A percentile compares a stretch with the other conserved stretches of the same genome.
Conservation (phyloP, 2,113 vertebrate genomes). For the Oenanthe oenanthe region DNA sequence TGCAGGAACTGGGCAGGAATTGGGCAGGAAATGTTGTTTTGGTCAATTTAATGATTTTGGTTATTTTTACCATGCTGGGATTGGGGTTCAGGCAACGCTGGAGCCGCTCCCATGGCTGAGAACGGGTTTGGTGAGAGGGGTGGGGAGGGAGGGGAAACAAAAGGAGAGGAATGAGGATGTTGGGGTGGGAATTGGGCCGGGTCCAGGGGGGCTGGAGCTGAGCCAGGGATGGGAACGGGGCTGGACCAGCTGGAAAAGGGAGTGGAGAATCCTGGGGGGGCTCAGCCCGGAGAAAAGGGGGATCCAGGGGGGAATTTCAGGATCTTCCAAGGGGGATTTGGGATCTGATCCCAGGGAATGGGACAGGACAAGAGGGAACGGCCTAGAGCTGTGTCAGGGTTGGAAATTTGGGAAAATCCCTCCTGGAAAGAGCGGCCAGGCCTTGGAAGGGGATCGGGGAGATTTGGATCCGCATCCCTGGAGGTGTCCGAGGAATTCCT, state of each 20-base stretch:
- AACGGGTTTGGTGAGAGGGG: background rate
- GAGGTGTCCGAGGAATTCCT: background rate
- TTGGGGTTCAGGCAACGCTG: background rate
- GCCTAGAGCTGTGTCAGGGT: too few species aligned
- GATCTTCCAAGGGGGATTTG: background rate
- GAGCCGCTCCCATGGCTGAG: background rate
- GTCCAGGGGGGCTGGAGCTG: too few species aligned
- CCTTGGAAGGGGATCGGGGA: too few species aligned
- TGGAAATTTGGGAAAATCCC: background rate
- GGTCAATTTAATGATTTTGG: background rate
- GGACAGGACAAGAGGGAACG: fast-evolving
- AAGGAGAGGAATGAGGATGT: background rate
- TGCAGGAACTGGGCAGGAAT: background rate
- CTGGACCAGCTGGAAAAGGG: too few species aligned
- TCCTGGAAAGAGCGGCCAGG: too few species aligned
- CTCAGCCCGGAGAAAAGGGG: background rate
- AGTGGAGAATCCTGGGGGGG: too few species aligned
- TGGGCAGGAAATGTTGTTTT: background rate
- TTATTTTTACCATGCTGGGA: background rate
- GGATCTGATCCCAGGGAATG: background rate
- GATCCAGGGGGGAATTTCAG: background rate
- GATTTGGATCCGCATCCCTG: background rate
- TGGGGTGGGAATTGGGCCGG: background rate
- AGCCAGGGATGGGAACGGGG: too few species aligned
- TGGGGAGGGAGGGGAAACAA: background rate